phyloP scores from a whole-genome alignment of 2,797 vertebrate species.

The Capromys pilorides region DNA sequence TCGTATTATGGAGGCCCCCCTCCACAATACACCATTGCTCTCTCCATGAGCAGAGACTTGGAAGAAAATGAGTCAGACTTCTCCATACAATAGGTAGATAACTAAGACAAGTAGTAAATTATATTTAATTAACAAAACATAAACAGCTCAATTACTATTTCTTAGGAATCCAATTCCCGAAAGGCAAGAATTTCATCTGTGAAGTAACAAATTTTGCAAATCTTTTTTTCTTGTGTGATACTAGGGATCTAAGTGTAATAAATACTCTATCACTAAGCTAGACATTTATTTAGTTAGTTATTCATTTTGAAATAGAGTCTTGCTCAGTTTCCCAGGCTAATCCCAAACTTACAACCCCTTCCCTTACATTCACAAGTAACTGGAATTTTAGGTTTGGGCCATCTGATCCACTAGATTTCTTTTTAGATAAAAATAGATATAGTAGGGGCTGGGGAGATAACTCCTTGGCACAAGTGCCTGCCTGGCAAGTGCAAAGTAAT shows the following conservation, averaged over 20 bases:
- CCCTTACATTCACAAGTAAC: not conserved
- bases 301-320: not conserved
- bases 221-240: not conserved
- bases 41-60: not conserved
- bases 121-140: constrained; percentile 39
- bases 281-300: not conserved
- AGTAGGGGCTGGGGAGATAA: too few species aligned
- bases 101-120: constrained; percentile 11
- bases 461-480: too few species aligned
- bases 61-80: constrained; percentile 14
- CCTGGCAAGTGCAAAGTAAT: too few species aligned
- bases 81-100: not conserved
- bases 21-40: not conserved
- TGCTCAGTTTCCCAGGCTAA: not conserved
- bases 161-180: not conserved
- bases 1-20: not conserved
- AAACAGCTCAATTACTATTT: constrained; percentile 13
- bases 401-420: not conserved
- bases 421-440: not conserved
- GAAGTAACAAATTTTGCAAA: not conserved
- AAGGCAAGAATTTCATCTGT: not conserved
- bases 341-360: not conserved
- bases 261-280: not conserved
- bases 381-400: not conserved
- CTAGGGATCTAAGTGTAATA: not conserved